These are phyloP conservation scores for Scaeva pyrastri DNA, from an alignment of 2,888 invertebrate genomes.

Conservation along the genomic window DNA sequence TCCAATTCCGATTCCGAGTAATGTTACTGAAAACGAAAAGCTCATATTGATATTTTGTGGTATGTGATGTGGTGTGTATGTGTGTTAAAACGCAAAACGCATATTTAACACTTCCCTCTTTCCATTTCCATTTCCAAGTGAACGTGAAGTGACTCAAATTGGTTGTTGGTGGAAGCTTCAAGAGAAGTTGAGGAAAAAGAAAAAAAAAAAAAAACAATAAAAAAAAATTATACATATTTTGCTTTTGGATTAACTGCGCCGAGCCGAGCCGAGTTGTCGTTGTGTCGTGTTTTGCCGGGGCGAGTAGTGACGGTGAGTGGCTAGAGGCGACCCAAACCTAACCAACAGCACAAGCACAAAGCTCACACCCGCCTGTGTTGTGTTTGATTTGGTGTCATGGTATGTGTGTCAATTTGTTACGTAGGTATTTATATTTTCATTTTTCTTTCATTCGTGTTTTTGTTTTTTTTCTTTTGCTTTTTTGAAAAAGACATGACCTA, in stretches of 20 bases:
- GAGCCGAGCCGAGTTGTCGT: not conserved
- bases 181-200: conserved; percentile 18
- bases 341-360: not conserved
- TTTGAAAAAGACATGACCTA: conserved; percentile 23
- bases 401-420: conserved; percentile 13
- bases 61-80: not conserved
- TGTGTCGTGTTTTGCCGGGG: too few relatives aligned
- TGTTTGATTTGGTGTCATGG: conserved; percentile 1
- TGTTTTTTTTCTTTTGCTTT: not conserved
- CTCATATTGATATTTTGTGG: conserved; percentile 29
- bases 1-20: too few relatives aligned
- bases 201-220: not conserved
- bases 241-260: conserved; percentile 37
- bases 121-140: not conserved
- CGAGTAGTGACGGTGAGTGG: too few relatives aligned
- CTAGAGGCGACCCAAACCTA: not conserved
- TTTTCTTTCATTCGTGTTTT: conserved; percentile 16
- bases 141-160: conserved; percentile 26
- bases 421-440: conserved; percentile 28
- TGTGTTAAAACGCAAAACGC: conserved; percentile 33
- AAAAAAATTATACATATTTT: conserved; percentile 17
- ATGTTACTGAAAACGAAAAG: conserved; percentile 32
- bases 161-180: not conserved
- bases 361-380: conserved; percentile 5
- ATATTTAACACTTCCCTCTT: conserved; percentile 15